A percentile compares a stretch with the other conserved stretches of the same genome.
phyloP scores from a whole-genome alignment of 2,113 vertebrate genomes.

The Telmatochromis sp. region DNA sequence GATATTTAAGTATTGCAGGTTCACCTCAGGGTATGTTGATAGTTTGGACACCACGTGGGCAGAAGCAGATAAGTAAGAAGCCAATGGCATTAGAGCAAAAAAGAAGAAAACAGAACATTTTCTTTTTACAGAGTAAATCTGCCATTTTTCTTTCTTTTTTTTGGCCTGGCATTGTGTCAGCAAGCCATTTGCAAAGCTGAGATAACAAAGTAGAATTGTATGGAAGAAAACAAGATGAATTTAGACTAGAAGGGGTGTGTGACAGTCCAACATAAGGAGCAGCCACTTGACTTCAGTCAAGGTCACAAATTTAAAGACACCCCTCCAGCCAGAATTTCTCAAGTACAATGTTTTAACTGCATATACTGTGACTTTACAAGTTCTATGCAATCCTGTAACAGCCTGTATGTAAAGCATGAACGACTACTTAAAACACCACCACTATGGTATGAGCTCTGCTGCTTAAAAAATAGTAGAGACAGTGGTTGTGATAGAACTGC shows the following conservation, averaged over 20 bases:
- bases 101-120: background rate
- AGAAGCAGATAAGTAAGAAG: conserved; percentile 7
- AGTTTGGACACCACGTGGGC: background rate
- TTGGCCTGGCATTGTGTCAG: conserved; percentile 3
- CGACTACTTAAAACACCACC: background rate
- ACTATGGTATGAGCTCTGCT: no score
- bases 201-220: conserved; percentile 36
- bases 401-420: background rate
- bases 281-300: background rate
- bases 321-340: background rate
- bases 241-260: background rate
- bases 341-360: background rate
- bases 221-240: background rate
- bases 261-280: background rate
- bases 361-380: background rate
- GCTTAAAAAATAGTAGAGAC: background rate
- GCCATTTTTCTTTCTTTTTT: background rate
- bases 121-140: conserved; percentile 1
- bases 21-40: background rate
- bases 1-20: background rate
- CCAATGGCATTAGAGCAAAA: background rate
- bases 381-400: background rate
- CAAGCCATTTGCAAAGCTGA: conserved; percentile 19
- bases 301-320: background rate
- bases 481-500: background rate